Conservation (phyloP, 2,113 vertebrate genomes). For the Candoia aspera region DNA sequence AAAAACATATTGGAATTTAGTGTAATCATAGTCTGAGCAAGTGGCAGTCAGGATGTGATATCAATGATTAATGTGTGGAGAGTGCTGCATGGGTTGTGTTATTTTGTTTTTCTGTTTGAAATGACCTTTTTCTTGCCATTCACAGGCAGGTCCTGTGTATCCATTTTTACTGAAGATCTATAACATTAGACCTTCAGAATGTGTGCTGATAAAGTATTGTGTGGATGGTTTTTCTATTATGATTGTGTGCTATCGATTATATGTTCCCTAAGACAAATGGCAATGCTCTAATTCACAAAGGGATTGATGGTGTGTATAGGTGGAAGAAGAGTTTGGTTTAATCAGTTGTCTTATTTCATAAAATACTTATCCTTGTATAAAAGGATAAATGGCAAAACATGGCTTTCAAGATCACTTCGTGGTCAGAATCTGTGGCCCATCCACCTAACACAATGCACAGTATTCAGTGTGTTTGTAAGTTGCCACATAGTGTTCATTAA, state of each 20-base stretch:
- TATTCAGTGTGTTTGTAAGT: not conserved
- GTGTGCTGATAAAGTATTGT: conserved; percentile 67
- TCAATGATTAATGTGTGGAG: conserved; percentile 77
- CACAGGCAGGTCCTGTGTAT: conserved; percentile 90
- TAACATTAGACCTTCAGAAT: conserved; percentile 68
- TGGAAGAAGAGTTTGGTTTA: conserved; percentile 28
- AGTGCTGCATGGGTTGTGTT: conserved; percentile 77
- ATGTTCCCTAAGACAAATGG: conserved; percentile 63
- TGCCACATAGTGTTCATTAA: not conserved
- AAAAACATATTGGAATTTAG: conserved; percentile 73
- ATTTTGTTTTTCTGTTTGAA: conserved; percentile 71
- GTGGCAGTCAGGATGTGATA: conserved; percentile 75
- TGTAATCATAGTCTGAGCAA: conserved; percentile 79
- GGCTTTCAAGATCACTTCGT: not conserved
- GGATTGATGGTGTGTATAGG: conserved; percentile 38
- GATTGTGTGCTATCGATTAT: conserved; percentile 66
- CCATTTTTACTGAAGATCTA: conserved; percentile 70
- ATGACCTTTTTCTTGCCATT: conserved; percentile 75
- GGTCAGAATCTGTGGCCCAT: conserved; percentile 2
- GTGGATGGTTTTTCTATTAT: conserved; percentile 68
- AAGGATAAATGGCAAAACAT: conserved; percentile 21
- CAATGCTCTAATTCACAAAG: conserved; percentile 47
- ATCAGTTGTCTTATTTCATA: conserved; percentile 37
- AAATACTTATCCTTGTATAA: conserved; percentile 6
- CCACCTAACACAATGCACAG: not conserved